phyloP scores from a whole-genome alignment of 2,888 invertebrate genomes.

The Calliphora vomitoria region DNA sequence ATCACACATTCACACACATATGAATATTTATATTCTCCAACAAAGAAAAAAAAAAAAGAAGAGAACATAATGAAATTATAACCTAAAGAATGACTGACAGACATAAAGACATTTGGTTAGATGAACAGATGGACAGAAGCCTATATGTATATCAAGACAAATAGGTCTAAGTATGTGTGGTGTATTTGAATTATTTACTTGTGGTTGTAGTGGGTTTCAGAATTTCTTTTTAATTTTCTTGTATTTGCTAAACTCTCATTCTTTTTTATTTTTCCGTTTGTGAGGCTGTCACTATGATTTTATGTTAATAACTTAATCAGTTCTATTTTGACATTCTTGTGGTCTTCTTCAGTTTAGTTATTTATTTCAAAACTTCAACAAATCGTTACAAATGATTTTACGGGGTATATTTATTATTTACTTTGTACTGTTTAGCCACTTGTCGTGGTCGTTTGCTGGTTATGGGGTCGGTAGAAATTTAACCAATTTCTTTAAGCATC shows the following conservation, averaged over 20 bases:
- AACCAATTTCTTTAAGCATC: slow-evolving; percentile 60
- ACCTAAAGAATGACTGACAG: background rate
- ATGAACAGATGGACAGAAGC: background rate
- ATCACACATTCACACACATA: background rate
- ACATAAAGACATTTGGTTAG: background rate
- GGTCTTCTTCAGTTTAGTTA: background rate
- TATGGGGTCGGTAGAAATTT: slow-evolving; percentile 49
- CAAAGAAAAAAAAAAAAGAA: background rate
- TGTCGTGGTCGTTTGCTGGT: slow-evolving; percentile 41
- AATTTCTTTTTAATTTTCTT: slow-evolving; percentile 5
- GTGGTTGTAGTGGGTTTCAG: background rate
- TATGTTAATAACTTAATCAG: slow-evolving; percentile 44
- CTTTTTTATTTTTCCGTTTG: background rate
- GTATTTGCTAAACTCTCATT: background rate
- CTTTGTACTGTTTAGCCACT: slow-evolving; percentile 20
- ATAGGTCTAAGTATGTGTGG: background rate
- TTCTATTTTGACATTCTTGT: slow-evolving; percentile 12
- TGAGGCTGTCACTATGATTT: background rate
- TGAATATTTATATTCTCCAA: background rate
- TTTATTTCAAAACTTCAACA: background rate
- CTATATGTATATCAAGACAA: background rate
- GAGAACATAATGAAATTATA: background rate
- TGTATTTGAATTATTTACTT: background rate
- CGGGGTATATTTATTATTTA: slow-evolving; percentile 12
- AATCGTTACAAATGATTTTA: slow-evolving; percentile 4